phyloP scores from a whole-genome alignment of 2,797 vertebrate genomes.

The Falco columbarius region DNA sequence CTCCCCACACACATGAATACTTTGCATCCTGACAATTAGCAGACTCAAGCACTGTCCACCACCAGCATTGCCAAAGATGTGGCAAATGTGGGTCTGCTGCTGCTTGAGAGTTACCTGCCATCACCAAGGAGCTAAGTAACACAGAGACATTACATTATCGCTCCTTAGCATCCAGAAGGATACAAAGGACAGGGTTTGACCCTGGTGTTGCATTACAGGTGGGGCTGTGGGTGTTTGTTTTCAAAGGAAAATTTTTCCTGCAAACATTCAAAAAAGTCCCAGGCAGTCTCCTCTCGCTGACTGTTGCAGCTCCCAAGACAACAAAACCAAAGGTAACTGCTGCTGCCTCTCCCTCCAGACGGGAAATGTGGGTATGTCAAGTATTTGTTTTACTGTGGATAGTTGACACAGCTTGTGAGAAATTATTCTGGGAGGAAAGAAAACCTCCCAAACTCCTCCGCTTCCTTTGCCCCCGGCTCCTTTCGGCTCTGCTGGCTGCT shows the following conservation, averaged over 20 bases:
- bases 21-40: neutral
- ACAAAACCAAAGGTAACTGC: conserved; percentile 26
- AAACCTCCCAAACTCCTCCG: neutral
- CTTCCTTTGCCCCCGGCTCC: neutral
- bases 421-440: conserved; percentile 32
- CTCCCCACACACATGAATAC: neutral
- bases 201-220: neutral
- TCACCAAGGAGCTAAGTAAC: neutral
- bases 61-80: neutral
- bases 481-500: neutral
- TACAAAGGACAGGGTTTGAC: neutral
- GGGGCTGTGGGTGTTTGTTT: conserved; percentile 21
- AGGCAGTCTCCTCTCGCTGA: neutral
- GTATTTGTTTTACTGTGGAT: conserved; percentile 65
- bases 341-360: neutral
- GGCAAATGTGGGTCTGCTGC: neutral
- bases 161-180: neutral
- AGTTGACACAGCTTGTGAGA: conserved; percentile 77
- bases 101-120: neutral
- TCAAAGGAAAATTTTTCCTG: conserved; percentile 6
- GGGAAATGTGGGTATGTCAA: conserved; percentile 53
- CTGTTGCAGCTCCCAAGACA: conserved; percentile 28
- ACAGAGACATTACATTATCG: neutral
- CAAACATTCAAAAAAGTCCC: neutral
- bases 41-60: neutral